These are phyloP conservation scores for Phrynosoma blainvillii DNA, from an alignment of 2,113 vertebrate genomes.

Conservation along the genomic window DNA sequence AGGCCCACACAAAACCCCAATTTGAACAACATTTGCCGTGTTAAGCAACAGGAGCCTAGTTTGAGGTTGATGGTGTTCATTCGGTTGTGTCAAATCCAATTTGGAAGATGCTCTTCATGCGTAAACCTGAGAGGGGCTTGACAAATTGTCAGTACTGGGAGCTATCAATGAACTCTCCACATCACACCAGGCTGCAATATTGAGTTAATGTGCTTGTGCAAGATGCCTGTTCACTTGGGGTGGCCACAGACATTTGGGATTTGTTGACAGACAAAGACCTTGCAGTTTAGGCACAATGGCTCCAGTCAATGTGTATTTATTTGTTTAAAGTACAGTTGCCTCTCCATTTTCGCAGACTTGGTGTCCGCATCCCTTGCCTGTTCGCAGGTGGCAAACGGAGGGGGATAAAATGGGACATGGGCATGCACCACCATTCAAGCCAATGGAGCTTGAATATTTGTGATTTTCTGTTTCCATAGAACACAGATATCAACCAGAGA, in stretches of 20 bases:
- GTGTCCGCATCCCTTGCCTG: too few relatives aligned
- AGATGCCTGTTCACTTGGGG: conserved; percentile 59
- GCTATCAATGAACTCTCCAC: conserved; percentile 13
- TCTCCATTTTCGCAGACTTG: too few relatives aligned
- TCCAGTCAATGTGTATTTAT: background rate
- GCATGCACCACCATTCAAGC: too few relatives aligned
- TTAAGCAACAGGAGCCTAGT: conserved; percentile 14
- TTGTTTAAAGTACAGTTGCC: background rate
- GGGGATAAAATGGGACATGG: too few relatives aligned
- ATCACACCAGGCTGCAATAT: conserved; percentile 54
- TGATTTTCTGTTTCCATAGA: too few relatives aligned
- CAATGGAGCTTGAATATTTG: too few relatives aligned
- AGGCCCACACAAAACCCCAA: background rate
- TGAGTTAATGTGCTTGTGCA: conserved; percentile 66
- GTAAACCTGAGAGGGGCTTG: conserved; percentile 34
- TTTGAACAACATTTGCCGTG: background rate
- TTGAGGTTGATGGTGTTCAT: conserved; percentile 44
- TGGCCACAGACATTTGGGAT: conserved; percentile 63
- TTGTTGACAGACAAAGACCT: conserved; percentile 52
- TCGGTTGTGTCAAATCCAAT: conserved; percentile 56
- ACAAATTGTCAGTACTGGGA: conserved; percentile 42
- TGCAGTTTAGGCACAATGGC: conserved; percentile 46
- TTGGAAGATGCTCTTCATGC: conserved; percentile 44
- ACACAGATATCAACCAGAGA: too few relatives aligned
- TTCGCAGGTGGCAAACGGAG: too few relatives aligned